Conservation (phyloP, 2,113 vertebrate genomes). For the Dinomys branickii region DNA sequence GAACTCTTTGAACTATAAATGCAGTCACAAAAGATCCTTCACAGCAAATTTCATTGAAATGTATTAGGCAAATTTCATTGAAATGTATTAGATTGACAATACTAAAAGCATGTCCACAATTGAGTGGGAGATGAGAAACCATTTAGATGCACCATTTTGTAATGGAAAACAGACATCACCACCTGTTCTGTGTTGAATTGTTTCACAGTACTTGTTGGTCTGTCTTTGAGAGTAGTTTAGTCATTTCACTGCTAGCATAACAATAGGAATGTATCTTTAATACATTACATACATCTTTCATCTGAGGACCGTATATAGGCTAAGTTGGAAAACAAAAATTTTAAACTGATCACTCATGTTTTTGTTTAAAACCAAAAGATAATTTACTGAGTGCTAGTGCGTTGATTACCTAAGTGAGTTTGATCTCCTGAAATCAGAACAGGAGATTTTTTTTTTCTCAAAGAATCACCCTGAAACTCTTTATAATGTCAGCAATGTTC, state of each 20-base stretch:
- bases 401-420: neutral
- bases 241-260: neutral
- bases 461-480: neutral
- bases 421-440: conserved; percentile 42
- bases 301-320: neutral
- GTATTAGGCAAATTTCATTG: neutral
- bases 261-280: neutral
- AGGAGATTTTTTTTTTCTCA: conserved; percentile 21
- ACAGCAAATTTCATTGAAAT: neutral
- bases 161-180: neutral
- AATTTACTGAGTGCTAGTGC: neutral
- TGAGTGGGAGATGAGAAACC: neutral
- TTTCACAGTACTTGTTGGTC: neutral
- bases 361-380: neutral
- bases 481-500: neutral
- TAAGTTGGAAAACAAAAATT: conserved; percentile 36
- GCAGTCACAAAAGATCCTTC: neutral
- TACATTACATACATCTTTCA: neutral
- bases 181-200: neutral
- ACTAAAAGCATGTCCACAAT: neutral
- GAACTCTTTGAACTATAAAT: conserved; percentile 15
- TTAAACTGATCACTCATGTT: conserved; percentile 4
- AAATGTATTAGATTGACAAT: neutral
- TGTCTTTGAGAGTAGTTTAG: neutral
- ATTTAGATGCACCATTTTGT: neutral